Evolutionary conservation across 2,797 vertebrate species (phyloP).

Genomic region (Poliocrania exsul): DNA sequence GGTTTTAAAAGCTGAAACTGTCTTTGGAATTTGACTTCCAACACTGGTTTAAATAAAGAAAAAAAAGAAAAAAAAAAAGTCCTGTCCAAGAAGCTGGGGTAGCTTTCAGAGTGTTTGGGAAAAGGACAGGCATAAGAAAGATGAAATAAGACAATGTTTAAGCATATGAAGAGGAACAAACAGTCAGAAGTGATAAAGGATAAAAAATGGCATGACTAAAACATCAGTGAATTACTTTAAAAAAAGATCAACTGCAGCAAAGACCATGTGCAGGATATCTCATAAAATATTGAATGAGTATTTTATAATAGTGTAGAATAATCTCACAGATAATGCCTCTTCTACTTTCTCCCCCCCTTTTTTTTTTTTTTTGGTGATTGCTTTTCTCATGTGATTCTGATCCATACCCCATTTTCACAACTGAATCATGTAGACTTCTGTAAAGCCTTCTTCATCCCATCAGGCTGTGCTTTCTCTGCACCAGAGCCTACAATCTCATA

Average conservation of each 20-base stretch:
- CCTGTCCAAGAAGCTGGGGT: not conserved
- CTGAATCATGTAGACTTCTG: not conserved
- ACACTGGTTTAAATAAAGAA: not conserved
- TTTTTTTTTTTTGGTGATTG: not conserved
- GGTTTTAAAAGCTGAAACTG: not conserved
- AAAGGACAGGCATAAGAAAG: not conserved
- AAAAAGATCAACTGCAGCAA: not conserved
- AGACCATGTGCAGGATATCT: not conserved
- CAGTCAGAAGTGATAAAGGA: not conserved
- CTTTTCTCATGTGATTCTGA: not conserved
- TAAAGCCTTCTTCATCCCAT: not conserved
- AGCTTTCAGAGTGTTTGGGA: not conserved
- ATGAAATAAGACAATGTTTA: not conserved
- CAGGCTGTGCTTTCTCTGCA: not conserved
- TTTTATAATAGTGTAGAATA: not conserved
- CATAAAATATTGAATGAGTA: not conserved
- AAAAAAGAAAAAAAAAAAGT: not conserved
- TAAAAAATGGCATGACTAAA: not conserved
- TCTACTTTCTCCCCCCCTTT: not conserved
- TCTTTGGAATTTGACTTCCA: not conserved
- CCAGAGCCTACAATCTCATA: not conserved
- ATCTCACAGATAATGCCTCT: not conserved
- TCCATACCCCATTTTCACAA: not conserved
- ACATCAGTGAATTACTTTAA: not conserved
- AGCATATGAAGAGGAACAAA: not conserved